A percentile compares a stretch with the other conserved stretches of the same genome.
phyloP scores from a whole-genome alignment of 2,113 vertebrate genomes.

The Daphoenositta chrysoptera region DNA sequence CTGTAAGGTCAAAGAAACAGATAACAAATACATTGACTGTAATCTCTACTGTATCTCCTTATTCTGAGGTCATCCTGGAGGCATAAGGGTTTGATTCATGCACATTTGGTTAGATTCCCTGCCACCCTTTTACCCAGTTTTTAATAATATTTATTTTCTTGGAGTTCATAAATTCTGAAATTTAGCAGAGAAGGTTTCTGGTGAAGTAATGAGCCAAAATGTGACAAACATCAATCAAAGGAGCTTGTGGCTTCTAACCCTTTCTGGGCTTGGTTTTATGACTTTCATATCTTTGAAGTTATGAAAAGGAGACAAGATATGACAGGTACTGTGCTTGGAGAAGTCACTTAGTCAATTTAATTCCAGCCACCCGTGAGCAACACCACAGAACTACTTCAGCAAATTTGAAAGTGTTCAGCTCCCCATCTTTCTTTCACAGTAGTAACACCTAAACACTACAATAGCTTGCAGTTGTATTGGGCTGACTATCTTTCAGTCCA shows the following conservation, averaged over 20 bases:
- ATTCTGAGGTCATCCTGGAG: conserved; percentile 6
- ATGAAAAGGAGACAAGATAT: conserved; percentile 82
- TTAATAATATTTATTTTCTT: conserved; percentile 51
- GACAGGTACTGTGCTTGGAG: conserved; percentile 81
- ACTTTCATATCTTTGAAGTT: conserved; percentile 84
- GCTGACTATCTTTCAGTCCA: background rate
- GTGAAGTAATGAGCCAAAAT: conserved; percentile 63
- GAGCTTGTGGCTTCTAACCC: conserved; percentile 71
- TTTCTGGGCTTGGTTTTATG: conserved; percentile 76
- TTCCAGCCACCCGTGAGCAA: conserved; percentile 61
- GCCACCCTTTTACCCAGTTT: background rate
- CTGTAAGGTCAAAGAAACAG: conserved; percentile 64
- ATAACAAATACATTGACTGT: conserved; percentile 27
- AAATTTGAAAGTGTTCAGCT: conserved; percentile 42
- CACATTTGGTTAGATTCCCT: background rate
- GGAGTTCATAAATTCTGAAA: conserved; percentile 33
- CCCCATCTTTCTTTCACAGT: background rate
- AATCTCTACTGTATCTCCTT: conserved; percentile 24
- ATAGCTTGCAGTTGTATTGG: background rate
- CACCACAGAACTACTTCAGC: conserved; percentile 63
- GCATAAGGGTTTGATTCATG: background rate
- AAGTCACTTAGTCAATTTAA: conserved; percentile 77
- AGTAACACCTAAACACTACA: background rate
- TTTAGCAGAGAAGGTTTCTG: conserved; percentile 10
- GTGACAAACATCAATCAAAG: conserved; percentile 70